Evolutionary conservation across 2,113 vertebrate species (phyloP), one percentile per base, ranked within the genome.

Genomic region (Oxygymnocypris stewartii): DNA sequence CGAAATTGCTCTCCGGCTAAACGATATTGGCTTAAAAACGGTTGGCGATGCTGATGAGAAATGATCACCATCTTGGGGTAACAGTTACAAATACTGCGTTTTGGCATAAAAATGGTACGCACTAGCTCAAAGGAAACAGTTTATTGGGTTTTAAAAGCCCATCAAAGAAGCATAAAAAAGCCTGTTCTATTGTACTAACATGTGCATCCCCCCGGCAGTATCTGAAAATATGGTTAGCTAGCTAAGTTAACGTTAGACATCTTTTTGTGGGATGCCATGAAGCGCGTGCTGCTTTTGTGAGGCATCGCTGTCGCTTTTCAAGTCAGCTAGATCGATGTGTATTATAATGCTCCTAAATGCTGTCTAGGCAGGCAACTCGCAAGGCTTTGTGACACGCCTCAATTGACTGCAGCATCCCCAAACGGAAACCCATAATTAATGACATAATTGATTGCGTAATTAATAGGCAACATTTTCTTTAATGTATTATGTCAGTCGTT

Each of bases 41-140:
- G 23, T 1, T 77, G 75, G 75, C 25, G 14, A 77, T 49, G 49
- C 76, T 54, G 47, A 28, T 78, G 49, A 78, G 76, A 78, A 73
- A 47, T 78, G 6, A 78, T 4, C 76, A 78, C 76, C 76, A 54
- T 78, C 28, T 78, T 78, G 25, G 76, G 28, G n/a, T n/a, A n/a
- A n/a, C n/a, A n/a, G n/a, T n/a, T 20, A 35, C 44, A 78, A 49
- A 78, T 20, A 35, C 4, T 78, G 49, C 25, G 6, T 35, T 78
- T 51, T 20, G 49, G 76, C 6, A 49, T 23, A 20, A 35, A 37
- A 54, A 78, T 13, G 40, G 40, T 47, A 47, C 42, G 20, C 14
- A 8, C 6, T 51, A 54, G 2, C 16, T 78, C 7, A 18, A 78
- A 54, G 8, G 14, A 4, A 20, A 54, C 35, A 54, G 49, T 78